A percentile compares a stretch with the other conserved stretches of the same genome.
phyloP scores from a whole-genome alignment of 2,888 invertebrate genomes.

The Harmothoe impar region DNA sequence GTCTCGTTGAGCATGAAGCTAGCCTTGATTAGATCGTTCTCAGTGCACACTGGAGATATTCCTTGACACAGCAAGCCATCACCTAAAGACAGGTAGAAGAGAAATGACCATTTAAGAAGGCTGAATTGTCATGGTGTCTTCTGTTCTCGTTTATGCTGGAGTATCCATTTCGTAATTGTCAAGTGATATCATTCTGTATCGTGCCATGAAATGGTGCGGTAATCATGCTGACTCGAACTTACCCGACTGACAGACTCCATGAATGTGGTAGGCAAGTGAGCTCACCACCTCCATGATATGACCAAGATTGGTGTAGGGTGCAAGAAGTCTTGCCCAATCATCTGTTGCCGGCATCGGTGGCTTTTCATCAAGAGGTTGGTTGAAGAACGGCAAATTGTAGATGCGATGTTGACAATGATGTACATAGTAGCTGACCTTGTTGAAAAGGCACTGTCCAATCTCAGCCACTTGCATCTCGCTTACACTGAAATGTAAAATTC shows the following conservation, averaged over 20 bases:
- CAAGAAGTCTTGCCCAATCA: background rate
- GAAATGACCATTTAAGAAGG: background rate
- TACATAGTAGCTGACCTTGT: background rate
- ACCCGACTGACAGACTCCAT: conserved; percentile 4
- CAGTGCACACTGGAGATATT: background rate
- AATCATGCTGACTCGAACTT: background rate
- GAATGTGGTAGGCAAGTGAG: background rate
- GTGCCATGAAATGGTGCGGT: background rate
- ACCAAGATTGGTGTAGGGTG: background rate
- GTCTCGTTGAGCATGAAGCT: background rate
- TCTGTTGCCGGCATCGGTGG: background rate
- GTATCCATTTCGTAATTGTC: background rate
- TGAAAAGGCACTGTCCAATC: background rate
- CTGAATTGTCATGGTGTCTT: background rate
- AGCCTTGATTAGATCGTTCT: background rate
- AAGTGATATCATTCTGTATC: background rate
- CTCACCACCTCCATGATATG: background rate
- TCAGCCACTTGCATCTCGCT: background rate
- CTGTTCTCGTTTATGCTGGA: background rate
- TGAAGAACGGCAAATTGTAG: background rate
- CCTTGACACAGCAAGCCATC: background rate
- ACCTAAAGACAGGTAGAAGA: background rate
- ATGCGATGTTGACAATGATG: background rate
- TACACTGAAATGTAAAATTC: background rate
- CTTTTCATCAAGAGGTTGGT: background rate